A percentile compares a stretch with the other conserved stretches of the same genome.
Conservation (phyloP, 1,140 invertebrate genomes). For the Calycopis cecrops region DNA sequence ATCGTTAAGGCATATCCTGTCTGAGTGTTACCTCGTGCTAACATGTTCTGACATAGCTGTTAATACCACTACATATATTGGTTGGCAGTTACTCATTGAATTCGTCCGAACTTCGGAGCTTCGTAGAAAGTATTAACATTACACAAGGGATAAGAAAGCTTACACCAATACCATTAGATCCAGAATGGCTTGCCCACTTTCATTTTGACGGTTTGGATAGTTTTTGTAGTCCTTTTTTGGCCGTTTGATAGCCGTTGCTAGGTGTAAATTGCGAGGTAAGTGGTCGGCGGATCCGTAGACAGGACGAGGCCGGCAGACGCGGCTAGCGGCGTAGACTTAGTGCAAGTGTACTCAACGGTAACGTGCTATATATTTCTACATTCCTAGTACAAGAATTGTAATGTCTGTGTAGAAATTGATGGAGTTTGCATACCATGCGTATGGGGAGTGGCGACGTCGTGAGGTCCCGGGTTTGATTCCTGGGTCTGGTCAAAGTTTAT, state of each 20-base stretch:
- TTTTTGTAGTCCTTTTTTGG: slow-evolving; percentile 4
- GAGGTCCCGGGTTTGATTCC: no score
- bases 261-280: neutral
- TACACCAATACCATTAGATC: neutral
- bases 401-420: no score
- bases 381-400: no score
- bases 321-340: neutral
- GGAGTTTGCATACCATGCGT: no score
- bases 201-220: slow-evolving; percentile 13
- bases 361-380: no score
- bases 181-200: neutral
- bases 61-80: slow-evolving; percentile 3
- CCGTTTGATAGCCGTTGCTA: slow-evolving; percentile 8
- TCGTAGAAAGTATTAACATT: neutral
- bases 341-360: neutral
- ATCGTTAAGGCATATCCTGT: slow-evolving; percentile 33
- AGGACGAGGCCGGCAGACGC: neutral
- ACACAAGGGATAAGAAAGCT: slow-evolving; percentile 1
- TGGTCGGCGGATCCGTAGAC: neutral
- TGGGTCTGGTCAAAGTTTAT: no score
- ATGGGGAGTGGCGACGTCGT: no score
- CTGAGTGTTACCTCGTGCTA: slow-evolving; percentile 16
- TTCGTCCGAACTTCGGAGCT: neutral
- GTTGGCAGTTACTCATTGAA: neutral
- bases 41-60: slow-evolving; percentile 12